Base-by-base conservation (phyloP, 1,140 invertebrate species). In the Arion vulgaris region DNA sequence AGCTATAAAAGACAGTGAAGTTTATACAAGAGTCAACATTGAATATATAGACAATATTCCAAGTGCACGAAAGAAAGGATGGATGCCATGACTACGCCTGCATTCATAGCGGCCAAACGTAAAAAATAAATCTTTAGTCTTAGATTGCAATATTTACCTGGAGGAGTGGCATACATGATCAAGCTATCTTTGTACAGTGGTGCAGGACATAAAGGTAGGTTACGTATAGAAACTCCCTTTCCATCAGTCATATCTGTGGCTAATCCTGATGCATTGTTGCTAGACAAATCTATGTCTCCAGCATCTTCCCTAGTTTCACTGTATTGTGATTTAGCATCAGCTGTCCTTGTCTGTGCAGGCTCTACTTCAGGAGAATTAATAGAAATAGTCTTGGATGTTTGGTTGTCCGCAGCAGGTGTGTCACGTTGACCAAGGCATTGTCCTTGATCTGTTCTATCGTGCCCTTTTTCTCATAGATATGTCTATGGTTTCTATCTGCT, bases 181-280 rank as follows among this genome's bases (percentile, higher is more conserved):
- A 98, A 93, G 92, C 98, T 97, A 91, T 99, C 97, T 34, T 97
- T 97, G 92, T 97, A 95, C 82, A 95, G 94, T 23, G 97, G 97
- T 0, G 80, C 49, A 4, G 82, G 85, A 32, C 38, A 53, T 9
- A 84, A 51, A 36, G 69, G 71, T 2, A 81, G 7, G 15, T 81
- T 45, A 34, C 72, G 69, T 9, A 57, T 23, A n/a, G 39, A 9
- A 17, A 13, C n/a, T 45, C 28, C 69, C 45, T 2, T 34, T 9
- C 26, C 57, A 26, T 74, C 38, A 51, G 32, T 81, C 28, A 13
- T 51, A 26, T 72, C 80, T 57, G 38, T 15, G 71, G 19, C 80
- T 53, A n/a, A 17, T 26, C 75, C 15, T 62, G 32, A 32, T n/a
- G 45, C 45, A 0, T n/a, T 41, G 49, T 32, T 9, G 38, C 38